phyloP scores from a whole-genome alignment of 2,113 vertebrate genomes.

The Neopipo cinnamomea region DNA sequence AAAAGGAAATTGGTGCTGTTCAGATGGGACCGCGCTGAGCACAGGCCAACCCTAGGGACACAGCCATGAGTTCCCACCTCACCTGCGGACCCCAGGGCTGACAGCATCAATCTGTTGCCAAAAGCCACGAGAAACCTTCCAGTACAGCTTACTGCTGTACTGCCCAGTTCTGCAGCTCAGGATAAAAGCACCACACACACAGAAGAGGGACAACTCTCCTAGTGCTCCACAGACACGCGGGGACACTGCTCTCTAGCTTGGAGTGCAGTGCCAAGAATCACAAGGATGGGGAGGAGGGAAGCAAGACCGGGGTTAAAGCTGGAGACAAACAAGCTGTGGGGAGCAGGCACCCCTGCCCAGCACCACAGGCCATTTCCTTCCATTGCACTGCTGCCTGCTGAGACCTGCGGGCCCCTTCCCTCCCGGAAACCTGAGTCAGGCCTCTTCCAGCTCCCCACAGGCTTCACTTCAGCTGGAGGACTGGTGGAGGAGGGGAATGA shows the following conservation, averaged over 20 bases:
- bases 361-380: slow-evolving; percentile 61
- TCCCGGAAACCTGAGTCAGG: slow-evolving; percentile 11
- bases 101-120: background rate
- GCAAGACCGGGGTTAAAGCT: background rate
- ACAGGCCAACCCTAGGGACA: background rate
- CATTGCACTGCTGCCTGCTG: slow-evolving; percentile 34
- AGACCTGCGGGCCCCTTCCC: slow-evolving; percentile 22
- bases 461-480: background rate
- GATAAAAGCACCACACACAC: background rate
- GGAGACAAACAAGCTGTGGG: slow-evolving; percentile 24
- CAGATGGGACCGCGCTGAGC: background rate
- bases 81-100: background rate
- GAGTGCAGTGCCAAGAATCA: slow-evolving; percentile 24
- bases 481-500: background rate
- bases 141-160: background rate
- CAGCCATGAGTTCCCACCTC: background rate
- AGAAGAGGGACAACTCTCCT: background rate
- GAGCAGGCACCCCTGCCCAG: slow-evolving; percentile 13
- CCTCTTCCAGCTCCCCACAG: background rate
- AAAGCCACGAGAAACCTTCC: background rate
- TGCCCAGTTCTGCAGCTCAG: background rate
- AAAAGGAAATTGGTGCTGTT: background rate
- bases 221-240: background rate
- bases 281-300: background rate
- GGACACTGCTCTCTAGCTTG: background rate